Conservation (phyloP, 92 coral and sea anemone genomes). For the Hydrozoanthus gracilis region DNA sequence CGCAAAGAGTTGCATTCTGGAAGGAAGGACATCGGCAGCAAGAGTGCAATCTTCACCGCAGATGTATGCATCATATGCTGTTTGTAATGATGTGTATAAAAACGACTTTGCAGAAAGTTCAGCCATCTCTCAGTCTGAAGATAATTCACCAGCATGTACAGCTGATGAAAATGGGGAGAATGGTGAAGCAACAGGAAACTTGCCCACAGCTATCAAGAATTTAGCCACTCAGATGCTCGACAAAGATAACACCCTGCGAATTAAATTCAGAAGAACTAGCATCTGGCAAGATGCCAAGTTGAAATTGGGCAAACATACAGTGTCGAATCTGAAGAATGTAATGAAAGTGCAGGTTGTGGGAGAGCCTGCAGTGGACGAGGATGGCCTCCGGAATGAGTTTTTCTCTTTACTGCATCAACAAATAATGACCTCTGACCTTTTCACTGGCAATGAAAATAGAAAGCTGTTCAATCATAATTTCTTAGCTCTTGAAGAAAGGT, state of each 20-base stretch:
- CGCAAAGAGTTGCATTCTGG: neutral
- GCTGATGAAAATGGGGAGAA: neutral
- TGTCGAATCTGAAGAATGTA: conserved; percentile 35
- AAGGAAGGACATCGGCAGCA: neutral
- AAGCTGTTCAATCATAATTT: conserved; percentile 58
- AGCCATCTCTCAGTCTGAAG: neutral
- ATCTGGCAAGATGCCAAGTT: conserved; percentile 62
- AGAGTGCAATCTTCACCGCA: neutral
- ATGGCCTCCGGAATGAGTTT: conserved; percentile 62
- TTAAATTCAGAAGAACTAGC: conserved; percentile 57
- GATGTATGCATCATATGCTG: neutral
- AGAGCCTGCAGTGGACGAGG: conserved; percentile 63
- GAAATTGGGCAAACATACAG: conserved; percentile 48
- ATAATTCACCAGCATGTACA: neutral
- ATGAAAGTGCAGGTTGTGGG: conserved; percentile 63
- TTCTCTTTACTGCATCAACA: conserved; percentile 51
- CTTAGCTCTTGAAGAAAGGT: conserved; percentile 53
- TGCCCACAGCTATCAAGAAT: too few species aligned
- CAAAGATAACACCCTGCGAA: conserved; percentile 50
- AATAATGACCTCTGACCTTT: conserved; percentile 48
- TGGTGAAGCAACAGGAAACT: too few species aligned
- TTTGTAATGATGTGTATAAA: neutral
- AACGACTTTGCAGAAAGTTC: neutral
- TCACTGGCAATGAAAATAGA: conserved; percentile 49
- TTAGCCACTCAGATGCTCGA: conserved; percentile 26